Percentiles rank a stretch among this genome's conserved stretches.
These are phyloP conservation scores for Tragopan temminckii DNA, from an alignment of 2,797 vertebrate genomes.

Conservation along the genomic window DNA sequence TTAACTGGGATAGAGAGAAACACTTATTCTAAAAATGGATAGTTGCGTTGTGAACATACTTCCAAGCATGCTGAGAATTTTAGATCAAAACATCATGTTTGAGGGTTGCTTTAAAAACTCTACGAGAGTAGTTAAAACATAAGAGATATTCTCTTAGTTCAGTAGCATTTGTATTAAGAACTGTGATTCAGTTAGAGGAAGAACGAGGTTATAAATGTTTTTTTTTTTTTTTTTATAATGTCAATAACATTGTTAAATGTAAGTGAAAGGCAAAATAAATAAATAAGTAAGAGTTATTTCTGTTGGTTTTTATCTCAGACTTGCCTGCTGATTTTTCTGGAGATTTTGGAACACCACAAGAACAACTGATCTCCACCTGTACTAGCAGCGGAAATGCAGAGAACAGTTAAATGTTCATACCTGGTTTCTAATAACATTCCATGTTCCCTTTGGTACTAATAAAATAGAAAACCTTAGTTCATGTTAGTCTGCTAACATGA, in stretches of 20 bases:
- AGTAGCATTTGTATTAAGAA: background rate
- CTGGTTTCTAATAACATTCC: background rate
- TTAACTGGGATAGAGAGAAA: slow-evolving; percentile 82
- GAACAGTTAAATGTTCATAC: background rate
- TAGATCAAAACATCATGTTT: slow-evolving; percentile 72
- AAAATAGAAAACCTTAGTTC: background rate
- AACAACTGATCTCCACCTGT: background rate
- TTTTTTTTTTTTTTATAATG: background rate
- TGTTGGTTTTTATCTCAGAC: background rate
- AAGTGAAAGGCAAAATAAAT: background rate
- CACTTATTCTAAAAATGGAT: slow-evolving; percentile 82
- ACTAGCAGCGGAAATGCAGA: background rate
- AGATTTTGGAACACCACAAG: background rate
- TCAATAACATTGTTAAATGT: background rate
- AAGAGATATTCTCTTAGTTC: background rate
- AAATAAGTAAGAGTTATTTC: background rate
- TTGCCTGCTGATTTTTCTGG: background rate
- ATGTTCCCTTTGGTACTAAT: background rate
- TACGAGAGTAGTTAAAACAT: slow-evolving; percentile 11
- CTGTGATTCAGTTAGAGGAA: background rate
- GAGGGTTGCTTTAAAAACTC: slow-evolving; percentile 65
- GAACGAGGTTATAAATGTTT: background rate
- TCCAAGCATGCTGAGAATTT: slow-evolving; percentile 79
- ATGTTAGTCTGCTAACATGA: background rate
- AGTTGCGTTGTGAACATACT: slow-evolving; percentile 76